Base-by-base conservation (phyloP, 2,113 vertebrate genomes). In the Solea senegalensis region DNA sequence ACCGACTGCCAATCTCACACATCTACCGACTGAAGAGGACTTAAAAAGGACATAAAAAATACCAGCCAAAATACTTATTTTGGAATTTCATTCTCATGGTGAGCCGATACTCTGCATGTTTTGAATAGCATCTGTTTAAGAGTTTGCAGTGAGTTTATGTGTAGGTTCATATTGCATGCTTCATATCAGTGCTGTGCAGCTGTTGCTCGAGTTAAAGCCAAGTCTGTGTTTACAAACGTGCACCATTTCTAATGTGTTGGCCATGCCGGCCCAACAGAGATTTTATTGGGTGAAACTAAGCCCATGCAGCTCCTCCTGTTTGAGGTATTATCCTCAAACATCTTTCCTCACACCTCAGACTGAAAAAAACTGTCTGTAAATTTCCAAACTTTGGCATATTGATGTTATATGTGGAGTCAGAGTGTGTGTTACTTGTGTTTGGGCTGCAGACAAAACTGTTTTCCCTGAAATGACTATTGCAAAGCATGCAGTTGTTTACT, bases 111-210 rank as follows among this genome's bases (percentile, higher is more conserved):
- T 45, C 26, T 43, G 53, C 10, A 39, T 69, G 44, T 56, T 63
- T 11, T 41, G 44, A 61, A 63, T 46, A 65, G 34, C n/a, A 73
- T 71, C 21, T 58, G 4, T 76, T 53, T 11, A 51, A 55, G 60
- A 52, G 53, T 84, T 74, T 69, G 27, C 49, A 73, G 55, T 39
- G 49, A 64, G 60, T 43, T 45, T 64, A 28, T 41, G 57, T 49
- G 27, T 68, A 51, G 72, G 44, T 56, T 72, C 46, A 62, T 44
- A 45, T 77, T 57, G 54, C 57, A 68, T 57, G 27, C 65, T 45
- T 75, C 84, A 64, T 89, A 89, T 86, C 74, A 60, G 68, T 3
- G 15, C 27, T 10, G 62, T 27, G 73, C 85, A 87, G 87, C 73
- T 80, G 78, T 57, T 45, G 26, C 69, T 55, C 9, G 8, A 70